Evolutionary conservation across 1,140 invertebrate genomes (phyloP).

Genomic region (Drosophila micromelanica): DNA sequence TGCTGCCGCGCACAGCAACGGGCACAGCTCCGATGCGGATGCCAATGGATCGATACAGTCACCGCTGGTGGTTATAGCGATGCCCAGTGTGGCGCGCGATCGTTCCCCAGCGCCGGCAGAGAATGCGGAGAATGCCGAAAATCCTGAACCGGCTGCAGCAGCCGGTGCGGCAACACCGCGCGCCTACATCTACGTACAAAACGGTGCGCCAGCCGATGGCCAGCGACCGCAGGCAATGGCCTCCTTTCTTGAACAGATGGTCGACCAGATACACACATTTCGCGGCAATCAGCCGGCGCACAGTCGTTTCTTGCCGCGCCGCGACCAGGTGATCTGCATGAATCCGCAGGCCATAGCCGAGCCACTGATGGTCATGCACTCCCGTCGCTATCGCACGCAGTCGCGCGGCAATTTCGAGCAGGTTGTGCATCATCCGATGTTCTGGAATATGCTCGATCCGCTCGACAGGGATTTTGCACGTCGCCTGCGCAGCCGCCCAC

Average conservation of each 20-base stretch:
- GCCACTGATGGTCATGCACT: constrained; percentile 44
- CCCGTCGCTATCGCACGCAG: constrained; percentile 46
- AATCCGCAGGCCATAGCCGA: constrained; percentile 51
- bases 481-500: constrained; percentile 31
- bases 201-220: constrained; percentile 24
- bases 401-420: constrained; percentile 61
- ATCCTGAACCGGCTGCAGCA: constrained; percentile 38
- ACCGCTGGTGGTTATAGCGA: constrained; percentile 57
- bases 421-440: constrained; percentile 71
- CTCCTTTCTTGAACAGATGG: constrained; percentile 54
- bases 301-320: constrained; percentile 71
- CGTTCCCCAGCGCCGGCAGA: constrained; percentile 20
- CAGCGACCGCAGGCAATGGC: constrained; percentile 33
- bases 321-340: constrained; percentile 73
- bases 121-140: constrained; percentile 23
- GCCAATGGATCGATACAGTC: constrained; percentile 17
- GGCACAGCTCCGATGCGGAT: constrained; percentile 30
- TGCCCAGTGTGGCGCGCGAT: constrained; percentile 37
- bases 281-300: constrained; percentile 62
- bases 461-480: constrained; percentile 54
- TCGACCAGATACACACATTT: constrained; percentile 39
- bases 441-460: constrained; percentile 80
- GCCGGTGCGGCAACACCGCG: constrained; percentile 30
- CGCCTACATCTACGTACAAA: constrained; percentile 58
- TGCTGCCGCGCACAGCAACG: constrained; percentile 31